Conservation (phyloP, 2,888 invertebrate genomes). For the Nebria brevicollis region DNA sequence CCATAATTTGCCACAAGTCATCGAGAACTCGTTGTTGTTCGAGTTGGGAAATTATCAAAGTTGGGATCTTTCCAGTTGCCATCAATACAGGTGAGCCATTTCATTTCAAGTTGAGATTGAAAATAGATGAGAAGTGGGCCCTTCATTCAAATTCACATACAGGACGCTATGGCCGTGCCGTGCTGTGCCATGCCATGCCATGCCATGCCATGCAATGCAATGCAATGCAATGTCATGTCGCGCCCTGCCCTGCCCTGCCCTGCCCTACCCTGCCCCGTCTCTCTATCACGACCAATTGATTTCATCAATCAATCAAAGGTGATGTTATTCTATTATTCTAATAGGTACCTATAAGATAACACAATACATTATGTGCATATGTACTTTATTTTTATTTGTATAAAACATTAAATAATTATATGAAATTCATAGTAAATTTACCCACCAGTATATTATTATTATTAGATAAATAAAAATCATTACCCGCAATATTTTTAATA, state of each 20-base stretch:
- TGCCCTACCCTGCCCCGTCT: background rate
- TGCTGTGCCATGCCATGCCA: no score
- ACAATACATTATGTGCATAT: background rate
- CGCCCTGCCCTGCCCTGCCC: no score
- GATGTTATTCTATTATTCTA: background rate
- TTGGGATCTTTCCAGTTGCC: conserved; percentile 57
- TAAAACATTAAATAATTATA: background rate
- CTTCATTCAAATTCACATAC: background rate
- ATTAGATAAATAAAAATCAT: background rate
- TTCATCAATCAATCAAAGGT: conserved; percentile 1
- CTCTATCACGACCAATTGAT: background rate
- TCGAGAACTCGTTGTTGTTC: conserved; percentile 23
- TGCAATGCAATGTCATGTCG: no score
- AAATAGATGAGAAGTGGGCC: background rate
- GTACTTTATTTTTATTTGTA: background rate
- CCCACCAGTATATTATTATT: background rate
- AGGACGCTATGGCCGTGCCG: no score
- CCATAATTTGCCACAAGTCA: conserved; percentile 25
- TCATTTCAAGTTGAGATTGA: background rate
- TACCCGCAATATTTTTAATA: background rate
- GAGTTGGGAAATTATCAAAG: conserved; percentile 46
- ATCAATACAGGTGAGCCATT: conserved; percentile 57
- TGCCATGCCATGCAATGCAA: no score
- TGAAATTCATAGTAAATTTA: background rate
- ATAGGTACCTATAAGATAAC: background rate